Evolutionary conservation across 2,888 invertebrate species (phyloP).

Genomic region (Noctuana brunneofusca): DNA sequence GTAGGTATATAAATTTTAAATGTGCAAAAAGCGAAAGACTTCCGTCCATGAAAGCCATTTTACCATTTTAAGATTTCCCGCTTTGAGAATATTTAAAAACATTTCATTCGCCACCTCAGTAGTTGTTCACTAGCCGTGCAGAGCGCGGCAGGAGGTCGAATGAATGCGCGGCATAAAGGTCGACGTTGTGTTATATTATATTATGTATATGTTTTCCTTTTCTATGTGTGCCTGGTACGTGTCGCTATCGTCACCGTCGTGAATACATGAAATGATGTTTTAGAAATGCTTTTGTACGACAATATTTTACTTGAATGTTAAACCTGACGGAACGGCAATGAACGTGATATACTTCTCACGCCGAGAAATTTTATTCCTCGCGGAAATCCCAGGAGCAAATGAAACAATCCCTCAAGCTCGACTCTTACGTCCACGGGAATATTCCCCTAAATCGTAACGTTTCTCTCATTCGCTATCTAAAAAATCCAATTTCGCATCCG

Average conservation of each 20-base stretch:
- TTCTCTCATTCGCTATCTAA: conserved; percentile 58
- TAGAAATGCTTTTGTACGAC: conserved; percentile 36
- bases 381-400: conserved; percentile 25
- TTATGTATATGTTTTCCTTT: conserved; percentile 61
- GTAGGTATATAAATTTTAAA: conserved; percentile 7
- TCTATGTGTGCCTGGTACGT: conserved; percentile 62
- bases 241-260: conserved; percentile 44
- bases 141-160: conserved; percentile 62
- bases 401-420: conserved; percentile 41
- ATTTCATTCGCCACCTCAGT: conserved; percentile 66
- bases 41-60: conserved; percentile 24
- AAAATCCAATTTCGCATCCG: conserved; percentile 79
- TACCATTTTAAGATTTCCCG: conserved; percentile 49
- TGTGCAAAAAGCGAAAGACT: conserved; percentile 18
- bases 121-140: conserved; percentile 63
- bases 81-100: conserved; percentile 52
- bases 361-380: conserved; percentile 8
- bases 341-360: conserved; percentile 18
- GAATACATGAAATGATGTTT: conserved; percentile 42
- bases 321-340: conserved; percentile 18
- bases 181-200: conserved; percentile 54
- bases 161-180: conserved; percentile 69
- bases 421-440: conserved; percentile 43
- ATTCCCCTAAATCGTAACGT: conserved; percentile 50
- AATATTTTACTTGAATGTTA: conserved; percentile 19